phyloP scores from a whole-genome alignment of 1,140 invertebrate species.

The Choristoneura fumiferana region DNA sequence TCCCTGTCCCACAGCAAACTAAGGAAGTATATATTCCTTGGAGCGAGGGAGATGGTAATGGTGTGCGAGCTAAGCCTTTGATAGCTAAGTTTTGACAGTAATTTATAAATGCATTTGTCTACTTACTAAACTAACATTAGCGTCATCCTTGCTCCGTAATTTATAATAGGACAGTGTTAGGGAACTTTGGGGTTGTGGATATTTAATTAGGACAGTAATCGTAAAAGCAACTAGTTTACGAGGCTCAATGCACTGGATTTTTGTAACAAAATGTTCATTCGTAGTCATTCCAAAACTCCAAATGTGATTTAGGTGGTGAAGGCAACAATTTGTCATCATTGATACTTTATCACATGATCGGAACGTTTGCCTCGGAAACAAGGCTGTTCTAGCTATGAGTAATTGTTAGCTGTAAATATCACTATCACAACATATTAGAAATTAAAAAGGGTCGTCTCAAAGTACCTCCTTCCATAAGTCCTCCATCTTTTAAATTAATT shows the following conservation, averaged over 20 bases:
- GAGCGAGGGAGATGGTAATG: slow-evolving; percentile 41
- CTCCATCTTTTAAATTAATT: too few species aligned
- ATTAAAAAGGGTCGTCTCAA: too few species aligned
- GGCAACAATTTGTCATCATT: too few species aligned
- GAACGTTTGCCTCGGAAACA: too few species aligned
- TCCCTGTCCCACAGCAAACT: slow-evolving; percentile 50
- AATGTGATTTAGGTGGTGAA: too few species aligned
- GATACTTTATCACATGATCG: too few species aligned
- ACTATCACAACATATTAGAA: too few species aligned
- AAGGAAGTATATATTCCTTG: slow-evolving; percentile 27
- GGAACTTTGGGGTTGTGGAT: slow-evolving; percentile 7
- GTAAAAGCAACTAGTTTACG: slow-evolving; percentile 12
- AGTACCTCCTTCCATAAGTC: too few species aligned
- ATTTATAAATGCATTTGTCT: slow-evolving; percentile 51
- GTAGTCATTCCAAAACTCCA: too few species aligned
- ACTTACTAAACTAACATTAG: slow-evolving; percentile 41
- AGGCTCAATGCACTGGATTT: not conserved
- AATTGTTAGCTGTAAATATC: too few species aligned
- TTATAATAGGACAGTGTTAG: slow-evolving; percentile 19
- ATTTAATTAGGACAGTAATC: slow-evolving; percentile 13
- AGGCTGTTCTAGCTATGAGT: too few species aligned
- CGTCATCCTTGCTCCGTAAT: slow-evolving; percentile 23
- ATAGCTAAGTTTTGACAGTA: slow-evolving; percentile 51
- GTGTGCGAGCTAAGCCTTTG: slow-evolving; percentile 44
- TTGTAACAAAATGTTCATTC: too few species aligned